Conservation (phyloP, 2,888 invertebrate species). For the Caenorhabditis sp. region DNA sequence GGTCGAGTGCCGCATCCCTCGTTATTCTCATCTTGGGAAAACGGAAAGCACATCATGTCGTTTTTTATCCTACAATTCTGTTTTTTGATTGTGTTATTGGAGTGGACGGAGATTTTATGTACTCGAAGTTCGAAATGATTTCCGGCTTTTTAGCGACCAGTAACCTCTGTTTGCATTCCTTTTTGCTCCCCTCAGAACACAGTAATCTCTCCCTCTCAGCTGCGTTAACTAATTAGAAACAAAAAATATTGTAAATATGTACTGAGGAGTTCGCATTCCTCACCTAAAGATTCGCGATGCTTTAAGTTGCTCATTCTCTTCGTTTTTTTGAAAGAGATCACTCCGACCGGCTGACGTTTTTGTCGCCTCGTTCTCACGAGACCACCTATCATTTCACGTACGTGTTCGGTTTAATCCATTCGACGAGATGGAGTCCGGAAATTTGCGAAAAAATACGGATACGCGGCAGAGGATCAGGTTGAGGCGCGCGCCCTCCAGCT, state of each 20-base stretch:
- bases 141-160: constrained; percentile 6
- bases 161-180: constrained; percentile 8
- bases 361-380: constrained; percentile 19
- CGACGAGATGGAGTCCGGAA: constrained; percentile 33
- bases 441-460: constrained; percentile 44
- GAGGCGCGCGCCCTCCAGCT: constrained; percentile 36
- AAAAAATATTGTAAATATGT: neutral
- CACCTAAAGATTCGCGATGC: too few species aligned
- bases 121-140: constrained; percentile 45
- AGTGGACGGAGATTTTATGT: constrained; percentile 14
- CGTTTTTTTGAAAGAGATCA: neutral
- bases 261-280: neutral
- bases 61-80: constrained; percentile 35
- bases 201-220: neutral
- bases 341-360: constrained; percentile 22
- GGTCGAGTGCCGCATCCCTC: constrained; percentile 34
- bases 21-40: constrained; percentile 46
- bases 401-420: constrained; percentile 26
- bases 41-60: constrained; percentile 13
- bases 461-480: constrained; percentile 50
- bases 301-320: too few species aligned
- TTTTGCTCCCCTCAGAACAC: neutral
- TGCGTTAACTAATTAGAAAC: neutral
- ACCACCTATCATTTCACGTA: constrained; percentile 28
- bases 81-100: constrained; percentile 39